phyloP scores from a whole-genome alignment of 2,797 vertebrate genomes.

The Paedocypris micromegethes region DNA sequence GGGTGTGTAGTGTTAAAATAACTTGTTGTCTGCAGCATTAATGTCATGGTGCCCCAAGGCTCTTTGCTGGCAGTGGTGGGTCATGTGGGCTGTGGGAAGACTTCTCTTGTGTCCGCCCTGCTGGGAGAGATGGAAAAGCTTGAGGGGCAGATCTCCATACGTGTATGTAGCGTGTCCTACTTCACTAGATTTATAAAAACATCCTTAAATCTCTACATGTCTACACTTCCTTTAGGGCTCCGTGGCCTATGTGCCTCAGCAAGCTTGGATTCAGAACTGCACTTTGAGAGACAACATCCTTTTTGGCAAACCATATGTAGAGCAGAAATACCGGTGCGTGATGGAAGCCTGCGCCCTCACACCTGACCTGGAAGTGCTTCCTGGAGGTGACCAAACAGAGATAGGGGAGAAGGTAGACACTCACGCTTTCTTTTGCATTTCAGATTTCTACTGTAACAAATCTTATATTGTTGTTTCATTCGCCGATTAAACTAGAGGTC shows the following conservation, averaged over 20 bases:
- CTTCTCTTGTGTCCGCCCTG: conserved; percentile 86
- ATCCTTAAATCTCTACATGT: no score
- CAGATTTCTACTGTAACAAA: no score
- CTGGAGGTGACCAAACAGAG: conserved; percentile 90
- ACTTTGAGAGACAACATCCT: conserved; percentile 90
- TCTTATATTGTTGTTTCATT: no score
- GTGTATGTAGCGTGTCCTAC: conserved; percentile 65
- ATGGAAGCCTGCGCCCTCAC: conserved; percentile 88
- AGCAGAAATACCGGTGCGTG: conserved; percentile 76
- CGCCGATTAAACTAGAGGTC: no score
- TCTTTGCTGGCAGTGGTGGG: conserved; percentile 89
- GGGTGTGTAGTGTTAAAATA: neutral
- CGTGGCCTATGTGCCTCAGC: conserved; percentile 93
- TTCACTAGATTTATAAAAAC: no score
- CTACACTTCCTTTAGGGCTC: conserved; percentile 74
- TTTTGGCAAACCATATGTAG: conserved; percentile 76
- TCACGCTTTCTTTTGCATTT: no score
- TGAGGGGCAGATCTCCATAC: conserved; percentile 81
- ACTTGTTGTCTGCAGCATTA: conserved; percentile 68
- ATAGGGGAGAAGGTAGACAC: conserved; percentile 90
- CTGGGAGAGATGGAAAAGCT: conserved; percentile 95
- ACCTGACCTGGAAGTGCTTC: conserved; percentile 86
- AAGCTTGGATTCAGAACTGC: conserved; percentile 96
- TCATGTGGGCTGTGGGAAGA: conserved; percentile 93
- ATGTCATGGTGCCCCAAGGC: conserved; percentile 81